These are phyloP conservation scores for Edolisoma coerulescens DNA, from an alignment of 2,113 vertebrate species.

Conservation along the genomic window DNA sequence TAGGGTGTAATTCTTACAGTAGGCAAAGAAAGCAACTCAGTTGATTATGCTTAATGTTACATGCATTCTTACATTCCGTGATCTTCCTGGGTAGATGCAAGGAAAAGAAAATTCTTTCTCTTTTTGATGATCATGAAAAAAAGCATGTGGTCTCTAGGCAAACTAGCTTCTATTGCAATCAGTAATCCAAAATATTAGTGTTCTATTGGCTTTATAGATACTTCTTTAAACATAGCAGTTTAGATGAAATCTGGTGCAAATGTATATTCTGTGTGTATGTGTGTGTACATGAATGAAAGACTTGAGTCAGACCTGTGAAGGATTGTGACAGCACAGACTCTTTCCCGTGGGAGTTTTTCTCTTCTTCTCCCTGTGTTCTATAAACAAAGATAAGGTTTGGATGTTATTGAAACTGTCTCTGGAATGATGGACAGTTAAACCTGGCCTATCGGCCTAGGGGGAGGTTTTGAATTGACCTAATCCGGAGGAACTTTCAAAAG, in stretches of 20 bases:
- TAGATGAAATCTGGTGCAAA: neutral
- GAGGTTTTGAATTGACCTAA: too few relatives aligned
- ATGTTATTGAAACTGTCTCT: too few relatives aligned
- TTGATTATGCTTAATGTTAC: neutral
- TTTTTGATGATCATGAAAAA: neutral
- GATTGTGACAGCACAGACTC: too few relatives aligned
- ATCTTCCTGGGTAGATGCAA: neutral
- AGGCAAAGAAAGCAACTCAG: neutral
- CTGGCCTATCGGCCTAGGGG: too few relatives aligned
- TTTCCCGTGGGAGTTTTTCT: too few relatives aligned
- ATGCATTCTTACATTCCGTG: neutral
- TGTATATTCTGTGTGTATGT: neutral
- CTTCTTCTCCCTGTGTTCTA: too few relatives aligned
- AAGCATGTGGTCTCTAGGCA: fast-evolving
- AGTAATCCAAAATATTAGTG: neutral
- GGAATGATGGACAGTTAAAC: too few relatives aligned
- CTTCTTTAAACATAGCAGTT: neutral
- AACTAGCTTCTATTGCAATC: neutral
- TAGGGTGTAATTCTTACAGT: neutral
- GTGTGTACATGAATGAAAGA: neutral
- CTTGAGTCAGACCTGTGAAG: neutral
- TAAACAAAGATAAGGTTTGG: too few relatives aligned
- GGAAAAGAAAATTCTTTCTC: neutral
- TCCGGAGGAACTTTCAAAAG: too few relatives aligned
- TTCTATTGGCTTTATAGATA: neutral